Evolutionary conservation across 2,888 invertebrate genomes (phyloP).

Genomic region (Drosophila fulvimacula): DNA sequence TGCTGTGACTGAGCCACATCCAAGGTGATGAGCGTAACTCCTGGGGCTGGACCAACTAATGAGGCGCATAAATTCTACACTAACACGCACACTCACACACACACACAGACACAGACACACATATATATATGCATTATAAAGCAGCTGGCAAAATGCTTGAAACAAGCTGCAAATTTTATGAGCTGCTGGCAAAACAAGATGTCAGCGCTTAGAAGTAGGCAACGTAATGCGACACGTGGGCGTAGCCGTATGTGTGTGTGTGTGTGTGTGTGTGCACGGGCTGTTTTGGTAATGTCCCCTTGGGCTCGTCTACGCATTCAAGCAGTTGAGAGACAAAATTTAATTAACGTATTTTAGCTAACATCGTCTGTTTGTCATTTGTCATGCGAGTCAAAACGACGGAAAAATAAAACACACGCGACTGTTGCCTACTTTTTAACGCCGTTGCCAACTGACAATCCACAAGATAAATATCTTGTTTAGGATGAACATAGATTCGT

Average conservation of each 20-base stretch:
- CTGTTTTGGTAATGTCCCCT: conserved; percentile 31
- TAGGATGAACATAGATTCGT: conserved; percentile 11
- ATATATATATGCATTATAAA: conserved; percentile 50
- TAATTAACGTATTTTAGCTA: conserved; percentile 74
- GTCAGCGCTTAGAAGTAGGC: conserved; percentile 65
- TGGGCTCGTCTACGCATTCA: conserved; percentile 56
- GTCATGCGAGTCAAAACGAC: conserved; percentile 44
- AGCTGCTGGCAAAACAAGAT: conserved; percentile 68
- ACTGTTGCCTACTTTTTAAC: conserved; percentile 49
- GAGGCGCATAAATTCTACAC: conserved; percentile 81
- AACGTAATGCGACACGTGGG: conserved; percentile 48
- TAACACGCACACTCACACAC: conserved; percentile 20
- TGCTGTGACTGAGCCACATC: conserved; percentile 48
- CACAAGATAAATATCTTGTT: conserved; percentile 41
- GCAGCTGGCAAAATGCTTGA: conserved; percentile 59
- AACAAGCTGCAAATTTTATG: conserved; percentile 77
- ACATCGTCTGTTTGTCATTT: conserved; percentile 57
- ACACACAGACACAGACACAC: conserved; percentile 21
- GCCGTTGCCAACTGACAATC: conserved; percentile 22
- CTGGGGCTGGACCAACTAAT: conserved; percentile 72
- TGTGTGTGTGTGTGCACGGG: not conserved
- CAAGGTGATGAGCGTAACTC: conserved; percentile 47
- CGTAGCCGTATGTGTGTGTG: conserved; percentile 1
- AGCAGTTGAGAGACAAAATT: conserved; percentile 69
- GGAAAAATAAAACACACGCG: conserved; percentile 20